These are phyloP conservation scores for Hyperopisus bebe DNA, from an alignment of 2,113 vertebrate species.

Conservation along the genomic window DNA sequence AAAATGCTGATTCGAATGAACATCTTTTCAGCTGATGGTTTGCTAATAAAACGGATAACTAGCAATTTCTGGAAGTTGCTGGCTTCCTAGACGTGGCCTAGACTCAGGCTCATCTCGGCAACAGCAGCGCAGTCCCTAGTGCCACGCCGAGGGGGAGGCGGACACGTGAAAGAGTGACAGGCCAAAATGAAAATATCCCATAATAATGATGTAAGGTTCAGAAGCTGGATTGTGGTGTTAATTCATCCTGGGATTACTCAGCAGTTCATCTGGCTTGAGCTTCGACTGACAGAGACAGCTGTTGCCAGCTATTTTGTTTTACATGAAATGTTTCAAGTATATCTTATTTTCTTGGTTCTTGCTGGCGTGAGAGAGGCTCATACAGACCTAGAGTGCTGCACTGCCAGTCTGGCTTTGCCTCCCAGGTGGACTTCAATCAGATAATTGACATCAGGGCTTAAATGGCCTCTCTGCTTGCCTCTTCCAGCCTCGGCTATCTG, in stretches of 20 bases:
- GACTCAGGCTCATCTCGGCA: not conserved
- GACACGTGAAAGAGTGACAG: not conserved
- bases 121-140: not conserved
- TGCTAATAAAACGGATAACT: not conserved
- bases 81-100: not conserved
- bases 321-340: not conserved
- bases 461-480: constrained; percentile 10
- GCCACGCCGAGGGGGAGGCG: too few species aligned
- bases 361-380: not conserved
- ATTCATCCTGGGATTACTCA: constrained; percentile 9
- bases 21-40: not conserved
- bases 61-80: not conserved
- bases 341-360: not conserved
- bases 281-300: not conserved
- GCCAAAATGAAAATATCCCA: not conserved
- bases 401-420: not conserved
- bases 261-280: not conserved
- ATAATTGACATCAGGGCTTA: constrained; percentile 20
- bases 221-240: not conserved
- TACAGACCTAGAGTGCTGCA: not conserved
- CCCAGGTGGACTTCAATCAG: constrained; percentile 18
- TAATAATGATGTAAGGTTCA: not conserved
- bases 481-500: not conserved
- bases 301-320: constrained; percentile 5
- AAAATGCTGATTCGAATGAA: not conserved